Conservation (phyloP, 2,797 vertebrate genomes). For the Pristis pectinata region DNA sequence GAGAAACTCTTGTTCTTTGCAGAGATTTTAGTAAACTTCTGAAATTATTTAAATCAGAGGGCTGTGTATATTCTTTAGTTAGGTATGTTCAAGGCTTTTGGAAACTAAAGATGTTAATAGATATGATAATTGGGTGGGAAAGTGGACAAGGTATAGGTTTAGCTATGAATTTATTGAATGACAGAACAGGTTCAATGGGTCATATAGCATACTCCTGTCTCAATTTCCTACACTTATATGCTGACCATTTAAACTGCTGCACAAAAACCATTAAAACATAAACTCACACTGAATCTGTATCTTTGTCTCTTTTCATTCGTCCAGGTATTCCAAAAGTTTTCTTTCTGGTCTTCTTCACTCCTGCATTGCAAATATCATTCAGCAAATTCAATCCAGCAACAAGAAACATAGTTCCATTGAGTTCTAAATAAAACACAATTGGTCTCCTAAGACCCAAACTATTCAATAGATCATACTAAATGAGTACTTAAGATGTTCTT, state of each 20-base stretch:
- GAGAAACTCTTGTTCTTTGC: too few species aligned
- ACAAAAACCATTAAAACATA: neutral
- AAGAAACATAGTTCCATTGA: neutral
- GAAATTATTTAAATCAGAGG: too few species aligned
- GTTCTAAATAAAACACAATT: neutral
- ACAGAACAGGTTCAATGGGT: too few species aligned
- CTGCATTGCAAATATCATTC: constrained; percentile 54
- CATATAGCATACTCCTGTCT: too few species aligned
- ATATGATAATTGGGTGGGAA: too few species aligned
- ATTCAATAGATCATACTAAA: neutral
- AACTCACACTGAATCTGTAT: constrained; percentile 87
- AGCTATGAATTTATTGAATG: too few species aligned
- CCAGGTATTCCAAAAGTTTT: constrained; percentile 85
- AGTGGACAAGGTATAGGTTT: too few species aligned
- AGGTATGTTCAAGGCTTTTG: too few species aligned
- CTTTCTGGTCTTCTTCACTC: constrained; percentile 83
- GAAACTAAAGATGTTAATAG: too few species aligned
- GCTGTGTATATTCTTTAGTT: too few species aligned
- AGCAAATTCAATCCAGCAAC: neutral
- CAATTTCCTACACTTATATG: neutral
- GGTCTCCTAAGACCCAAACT: neutral
- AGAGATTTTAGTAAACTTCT: too few species aligned
- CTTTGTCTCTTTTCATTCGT: constrained; percentile 86
- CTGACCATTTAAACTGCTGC: constrained; percentile 4
- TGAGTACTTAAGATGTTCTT: neutral